A percentile compares a stretch with the other conserved stretches of the same genome.
These are phyloP conservation scores for Mythimna vitellina DNA, from an alignment of 2,888 invertebrate species.

Conservation along the genomic window DNA sequence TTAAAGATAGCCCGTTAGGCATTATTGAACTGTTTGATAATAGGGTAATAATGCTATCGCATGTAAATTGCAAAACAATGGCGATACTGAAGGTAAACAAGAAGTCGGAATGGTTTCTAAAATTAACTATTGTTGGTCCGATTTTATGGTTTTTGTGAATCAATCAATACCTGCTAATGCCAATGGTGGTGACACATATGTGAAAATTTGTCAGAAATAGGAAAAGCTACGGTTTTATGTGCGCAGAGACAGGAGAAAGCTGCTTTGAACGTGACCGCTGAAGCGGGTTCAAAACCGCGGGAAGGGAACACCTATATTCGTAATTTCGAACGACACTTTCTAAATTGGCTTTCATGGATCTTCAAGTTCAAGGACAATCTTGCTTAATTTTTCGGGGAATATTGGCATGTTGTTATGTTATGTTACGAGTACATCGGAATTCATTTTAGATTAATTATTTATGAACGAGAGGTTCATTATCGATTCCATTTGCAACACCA, in stretches of 20 bases:
- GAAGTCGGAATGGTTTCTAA: constrained; percentile 5
- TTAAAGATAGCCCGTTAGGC: constrained; percentile 51
- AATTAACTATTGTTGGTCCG: neutral
- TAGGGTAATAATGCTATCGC: constrained; percentile 34
- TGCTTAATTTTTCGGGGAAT: no score
- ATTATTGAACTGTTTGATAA: constrained; percentile 45
- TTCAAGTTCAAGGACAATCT: no score
- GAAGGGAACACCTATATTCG: no score
- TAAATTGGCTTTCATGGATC: no score
- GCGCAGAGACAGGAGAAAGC: no score
- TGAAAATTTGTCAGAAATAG: neutral
- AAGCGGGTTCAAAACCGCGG: no score
- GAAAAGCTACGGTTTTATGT: no score
- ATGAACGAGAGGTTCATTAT: neutral
- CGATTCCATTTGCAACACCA: neutral
- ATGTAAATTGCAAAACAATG: constrained; percentile 27
- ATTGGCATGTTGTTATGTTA: no score
- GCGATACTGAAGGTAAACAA: neutral
- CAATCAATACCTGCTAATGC: neutral
- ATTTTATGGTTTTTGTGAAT: neutral
- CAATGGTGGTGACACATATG: neutral
- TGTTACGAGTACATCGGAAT: no score
- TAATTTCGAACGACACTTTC: no score
- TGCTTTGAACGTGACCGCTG: no score
- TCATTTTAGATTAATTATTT: no score